Evolutionary conservation across 2,797 vertebrate species (phyloP), one percentile per base, ranked within the genome.

Genomic region (Otus scops): DNA sequence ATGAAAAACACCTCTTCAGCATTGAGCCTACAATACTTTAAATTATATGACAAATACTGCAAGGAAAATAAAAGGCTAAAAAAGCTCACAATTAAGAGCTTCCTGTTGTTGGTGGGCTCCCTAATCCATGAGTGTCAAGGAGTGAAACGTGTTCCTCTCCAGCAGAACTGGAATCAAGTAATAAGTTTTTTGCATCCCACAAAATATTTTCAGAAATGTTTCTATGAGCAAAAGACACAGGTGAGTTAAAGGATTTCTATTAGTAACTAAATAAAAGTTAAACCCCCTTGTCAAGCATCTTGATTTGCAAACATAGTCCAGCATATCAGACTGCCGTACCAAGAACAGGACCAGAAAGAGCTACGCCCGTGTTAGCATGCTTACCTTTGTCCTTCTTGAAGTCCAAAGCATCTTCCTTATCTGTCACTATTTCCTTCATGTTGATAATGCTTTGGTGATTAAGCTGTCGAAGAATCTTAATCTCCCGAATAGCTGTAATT

Each of bases 331-430:
- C 18, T 39, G 18, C 16, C 2, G 0, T 16, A 47, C 3, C 45
- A 67, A 63, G 57, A 83, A 87, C 2, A 15, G 2, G 36, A 50
- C 15, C 39, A 51, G n/a, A 78, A 79, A 65, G 21, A 69, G 54
- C 32, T 15, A 45, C 1, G 28, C 13, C 38, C 23, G 4, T 28
- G 11, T 20, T 18, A 56, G 20, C 3, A 12, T 14, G 82, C 91
- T 70, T 95, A 98, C 98, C 98, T 98, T 98, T 98, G 93, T 98
- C 98, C 84, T 98, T 98, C 96, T 98, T 98, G 94, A 98, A 98
- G 94, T 98, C 98, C 93, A 98, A 97, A 95, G 98, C 98, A 97
- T 98, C 98, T 97, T 98, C 98, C 92, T 98, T 98, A 95, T 98
- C 98, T 0, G 98, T 98, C 85, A 98, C 98, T 91, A 98, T 98